Evolutionary conservation across 2,888 invertebrate species (phyloP), one percentile per base, ranked within the genome.

Genomic region (Carterocephalus palaemon): DNA sequence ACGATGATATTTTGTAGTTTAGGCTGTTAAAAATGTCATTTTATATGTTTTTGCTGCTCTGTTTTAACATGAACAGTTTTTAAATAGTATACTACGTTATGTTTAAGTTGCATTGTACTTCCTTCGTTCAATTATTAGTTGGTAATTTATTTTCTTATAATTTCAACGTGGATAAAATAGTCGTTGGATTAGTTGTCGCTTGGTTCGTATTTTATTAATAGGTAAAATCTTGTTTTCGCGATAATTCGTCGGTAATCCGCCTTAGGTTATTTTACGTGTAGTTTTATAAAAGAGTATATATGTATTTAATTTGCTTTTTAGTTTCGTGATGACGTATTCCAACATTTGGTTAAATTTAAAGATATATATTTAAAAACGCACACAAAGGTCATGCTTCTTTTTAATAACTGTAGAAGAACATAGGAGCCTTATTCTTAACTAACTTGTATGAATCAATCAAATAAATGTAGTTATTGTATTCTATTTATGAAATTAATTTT

Each of bases 81-180:
- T 12, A 15, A 28, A 15, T 3, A 12, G 28, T 24, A 26, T 6
- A 28, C 15, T 13, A 15, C 9, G 22, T 28, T 2, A 12, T 19
- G 26, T 43, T 57, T 60, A 41, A 45, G 54, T 59, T 64, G 51
- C 54, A 37, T 51, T 53, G 57, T 63, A 70, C 81, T 80, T 77
- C 80, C 80, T 75, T 47, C 74, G 81, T 79, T 82, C 82, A 83
- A 82, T 83, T 83, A 78, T 75, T 80, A 81, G 59, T 71, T 73
- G 57, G 68, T 64, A 57, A 59, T 52, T 59, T 54, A 40, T 64
- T 56, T 60, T 59, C 50, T 33, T 31, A 38, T 40, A 38, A 26
- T 42, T 46, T 48, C 52, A 45, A 46, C 45, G 57, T 61, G 56
- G 53, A 47, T 53, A 54, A n/a, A n/a, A 57, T 53, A 57, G 53